A percentile compares a stretch with the other conserved stretches of the same genome.
These are phyloP conservation scores for Caenorhabditis tropicalis DNA, from an alignment of 1,140 invertebrate species.

Conservation along the genomic window DNA sequence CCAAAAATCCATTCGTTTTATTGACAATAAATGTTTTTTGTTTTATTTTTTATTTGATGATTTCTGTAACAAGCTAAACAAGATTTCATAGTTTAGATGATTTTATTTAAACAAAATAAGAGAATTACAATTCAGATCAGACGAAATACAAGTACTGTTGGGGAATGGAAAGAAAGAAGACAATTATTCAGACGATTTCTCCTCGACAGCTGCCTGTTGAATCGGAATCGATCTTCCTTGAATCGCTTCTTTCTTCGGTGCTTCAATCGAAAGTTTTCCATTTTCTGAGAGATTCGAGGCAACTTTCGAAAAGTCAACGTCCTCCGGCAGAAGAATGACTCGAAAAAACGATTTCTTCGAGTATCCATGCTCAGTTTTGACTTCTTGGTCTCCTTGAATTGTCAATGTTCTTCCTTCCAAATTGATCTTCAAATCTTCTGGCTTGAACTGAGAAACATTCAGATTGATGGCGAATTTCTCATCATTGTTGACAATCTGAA, in stretches of 20 bases:
- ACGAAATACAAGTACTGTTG: too few relatives aligned
- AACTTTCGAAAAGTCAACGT: slow-evolving; percentile 24
- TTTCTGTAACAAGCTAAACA: too few relatives aligned
- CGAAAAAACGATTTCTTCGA: slow-evolving; percentile 40
- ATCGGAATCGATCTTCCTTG: slow-evolving; percentile 23
- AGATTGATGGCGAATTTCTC: slow-evolving; percentile 21
- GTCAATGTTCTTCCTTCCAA: slow-evolving; percentile 35
- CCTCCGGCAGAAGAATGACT: slow-evolving; percentile 27
- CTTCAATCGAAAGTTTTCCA: slow-evolving; percentile 51
- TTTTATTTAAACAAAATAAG: too few relatives aligned
- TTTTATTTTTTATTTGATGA: too few relatives aligned
- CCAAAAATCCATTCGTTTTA: too few relatives aligned
- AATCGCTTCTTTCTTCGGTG: slow-evolving; percentile 40
- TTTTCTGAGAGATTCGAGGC: slow-evolving; percentile 34
- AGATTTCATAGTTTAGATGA: too few relatives aligned
- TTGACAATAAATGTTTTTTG: too few relatives aligned
- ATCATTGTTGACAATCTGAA: slow-evolving; percentile 29
- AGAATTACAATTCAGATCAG: too few relatives aligned
- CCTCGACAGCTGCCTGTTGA: not conserved
- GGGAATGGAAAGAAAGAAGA: slow-evolving; percentile 42
- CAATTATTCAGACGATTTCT: not conserved
- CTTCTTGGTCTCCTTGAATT: slow-evolving; percentile 37
- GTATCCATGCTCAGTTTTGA: slow-evolving; percentile 29
- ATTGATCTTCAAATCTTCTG: slow-evolving; percentile 45
- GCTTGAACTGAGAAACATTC: slow-evolving; percentile 44